phyloP scores from a whole-genome alignment of 2,888 invertebrate species.

The Oxycera nigricornis region DNA sequence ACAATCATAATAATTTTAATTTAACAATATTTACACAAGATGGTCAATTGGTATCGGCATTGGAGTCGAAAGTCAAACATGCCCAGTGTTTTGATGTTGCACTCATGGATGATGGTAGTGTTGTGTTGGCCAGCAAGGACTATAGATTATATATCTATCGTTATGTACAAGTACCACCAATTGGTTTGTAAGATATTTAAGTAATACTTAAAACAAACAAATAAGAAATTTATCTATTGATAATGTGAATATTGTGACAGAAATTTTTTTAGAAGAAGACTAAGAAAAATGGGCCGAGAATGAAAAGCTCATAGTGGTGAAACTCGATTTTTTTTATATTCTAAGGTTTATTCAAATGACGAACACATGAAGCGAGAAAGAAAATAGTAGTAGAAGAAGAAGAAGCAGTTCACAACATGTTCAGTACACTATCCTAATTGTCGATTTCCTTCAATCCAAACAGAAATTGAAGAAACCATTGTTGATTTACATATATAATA shows the following conservation, averaged over 20 bases:
- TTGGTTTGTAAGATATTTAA: slow-evolving; percentile 61
- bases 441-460: too few species aligned
- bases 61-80: slow-evolving; percentile 99
- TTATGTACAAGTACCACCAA: slow-evolving; percentile 92
- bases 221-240: neutral
- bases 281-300: neutral
- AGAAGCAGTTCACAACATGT: too few species aligned
- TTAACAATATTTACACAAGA: slow-evolving; percentile 98
- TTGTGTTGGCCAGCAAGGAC: slow-evolving; percentile 98
- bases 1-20: slow-evolving; percentile 99
- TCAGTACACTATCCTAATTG: too few species aligned
- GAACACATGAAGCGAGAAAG: neutral
- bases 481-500: too few species aligned
- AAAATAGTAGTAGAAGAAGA: neutral
- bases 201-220: neutral
- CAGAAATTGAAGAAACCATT: too few species aligned
- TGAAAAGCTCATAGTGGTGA: neutral
- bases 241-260: neutral
- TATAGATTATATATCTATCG: slow-evolving; percentile 99
- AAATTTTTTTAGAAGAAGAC: neutral
- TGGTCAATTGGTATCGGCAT: slow-evolving; percentile 95
- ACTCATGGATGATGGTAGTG: slow-evolving; percentile 98
- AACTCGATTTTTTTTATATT: neutral
- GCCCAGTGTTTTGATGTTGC: slow-evolving; percentile 99
- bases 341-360: neutral